A percentile compares a stretch with the other conserved stretches of the same genome.
phyloP scores from a whole-genome alignment of 2,113 vertebrate genomes.

The Zosterops hypoxanthus region DNA sequence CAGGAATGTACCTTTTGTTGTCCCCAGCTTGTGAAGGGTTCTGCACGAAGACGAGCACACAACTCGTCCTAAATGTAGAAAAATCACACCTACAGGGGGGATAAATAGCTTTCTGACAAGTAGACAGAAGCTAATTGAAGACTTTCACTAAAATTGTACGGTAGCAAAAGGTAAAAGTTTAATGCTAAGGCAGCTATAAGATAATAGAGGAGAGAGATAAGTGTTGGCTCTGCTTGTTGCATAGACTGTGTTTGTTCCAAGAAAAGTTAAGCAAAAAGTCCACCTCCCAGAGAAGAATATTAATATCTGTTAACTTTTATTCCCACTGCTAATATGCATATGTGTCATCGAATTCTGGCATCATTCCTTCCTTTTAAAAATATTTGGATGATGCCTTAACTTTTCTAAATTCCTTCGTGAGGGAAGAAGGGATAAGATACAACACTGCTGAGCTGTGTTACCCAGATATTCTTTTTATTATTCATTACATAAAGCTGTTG shows the following conservation, averaged over 20 bases:
- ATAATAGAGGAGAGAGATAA: background rate
- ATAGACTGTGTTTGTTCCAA: background rate
- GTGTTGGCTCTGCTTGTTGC: background rate
- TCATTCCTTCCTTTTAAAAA: background rate
- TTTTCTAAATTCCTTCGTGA: conserved; percentile 20
- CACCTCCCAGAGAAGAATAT: background rate
- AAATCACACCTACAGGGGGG: background rate
- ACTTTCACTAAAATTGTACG: background rate
- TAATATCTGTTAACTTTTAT: background rate
- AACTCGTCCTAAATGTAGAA: background rate
- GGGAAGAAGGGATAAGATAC: conserved; percentile 7
- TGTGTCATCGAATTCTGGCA: background rate
- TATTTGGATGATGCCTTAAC: background rate
- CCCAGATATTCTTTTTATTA: conserved; percentile 68
- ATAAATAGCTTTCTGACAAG: conserved; percentile 22
- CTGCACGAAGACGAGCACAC: background rate
- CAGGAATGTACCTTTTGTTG: background rate
- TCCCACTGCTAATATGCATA: background rate
- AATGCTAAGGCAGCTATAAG: background rate
- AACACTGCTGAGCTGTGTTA: background rate
- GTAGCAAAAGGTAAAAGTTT: background rate
- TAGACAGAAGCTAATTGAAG: background rate
- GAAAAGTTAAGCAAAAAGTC: background rate
- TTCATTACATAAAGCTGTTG: conserved; percentile 71
- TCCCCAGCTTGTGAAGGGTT: background rate